Evolutionary conservation across 1,140 invertebrate species (phyloP).

Genomic region (Drosophila tropicalis): DNA sequence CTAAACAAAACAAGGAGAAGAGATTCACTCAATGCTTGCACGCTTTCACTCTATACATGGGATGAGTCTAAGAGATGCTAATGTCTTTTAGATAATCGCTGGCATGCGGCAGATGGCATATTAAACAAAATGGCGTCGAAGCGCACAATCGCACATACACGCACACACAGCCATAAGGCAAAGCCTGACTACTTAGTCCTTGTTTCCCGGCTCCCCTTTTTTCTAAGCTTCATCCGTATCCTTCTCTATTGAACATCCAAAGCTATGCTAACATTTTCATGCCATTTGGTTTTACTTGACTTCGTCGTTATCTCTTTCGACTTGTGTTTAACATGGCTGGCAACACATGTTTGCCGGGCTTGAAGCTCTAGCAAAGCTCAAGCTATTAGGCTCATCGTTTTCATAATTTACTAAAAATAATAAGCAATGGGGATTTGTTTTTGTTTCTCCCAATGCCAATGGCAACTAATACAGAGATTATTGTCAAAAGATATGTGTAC

Average conservation of each 20-base stretch:
- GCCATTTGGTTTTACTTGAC: constrained; percentile 61
- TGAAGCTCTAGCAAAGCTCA: constrained; percentile 9
- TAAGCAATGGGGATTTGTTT: constrained; percentile 51
- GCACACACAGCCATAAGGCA: constrained; percentile 15
- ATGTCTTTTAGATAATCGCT: constrained; percentile 67
- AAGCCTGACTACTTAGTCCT: constrained; percentile 31
- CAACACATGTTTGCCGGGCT: constrained; percentile 43
- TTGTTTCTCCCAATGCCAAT: constrained; percentile 27
- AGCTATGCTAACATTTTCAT: constrained; percentile 59
- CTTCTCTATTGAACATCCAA: constrained; percentile 34
- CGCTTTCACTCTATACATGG: constrained; percentile 7
- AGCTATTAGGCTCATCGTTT: constrained; percentile 62
- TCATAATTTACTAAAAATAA: constrained; percentile 68
- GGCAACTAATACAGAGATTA: constrained; percentile 49
- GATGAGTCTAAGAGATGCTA: constrained; percentile 32
- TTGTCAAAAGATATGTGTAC: constrained; percentile 12
- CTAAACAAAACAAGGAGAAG: constrained; percentile 31
- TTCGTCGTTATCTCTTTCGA: constrained; percentile 40
- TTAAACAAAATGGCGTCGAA: constrained; percentile 56
- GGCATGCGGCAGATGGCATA: constrained; percentile 53
- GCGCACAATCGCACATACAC: constrained; percentile 15
- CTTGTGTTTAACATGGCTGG: constrained; percentile 39
- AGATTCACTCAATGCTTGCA: constrained; percentile 25
- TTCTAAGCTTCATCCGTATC: background rate
- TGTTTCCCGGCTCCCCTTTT: no score